Evolutionary conservation across 2,888 invertebrate genomes (phyloP).

Genomic region (Pammene aurita): DNA sequence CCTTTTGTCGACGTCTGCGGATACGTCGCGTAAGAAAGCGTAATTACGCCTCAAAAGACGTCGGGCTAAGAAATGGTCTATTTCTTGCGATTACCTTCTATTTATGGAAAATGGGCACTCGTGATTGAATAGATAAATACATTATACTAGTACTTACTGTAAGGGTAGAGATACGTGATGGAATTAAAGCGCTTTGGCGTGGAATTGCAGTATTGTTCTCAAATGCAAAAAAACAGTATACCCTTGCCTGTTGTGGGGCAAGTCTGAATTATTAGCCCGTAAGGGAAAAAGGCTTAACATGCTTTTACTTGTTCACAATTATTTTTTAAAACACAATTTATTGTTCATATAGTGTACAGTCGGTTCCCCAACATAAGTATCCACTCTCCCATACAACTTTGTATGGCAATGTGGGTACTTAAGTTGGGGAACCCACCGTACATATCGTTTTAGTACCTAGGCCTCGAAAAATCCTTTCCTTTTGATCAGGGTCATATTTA

Average conservation of each 20-base stretch:
- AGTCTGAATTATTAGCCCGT: too few relatives aligned
- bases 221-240: background rate
- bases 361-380: too few relatives aligned
- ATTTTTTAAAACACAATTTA: background rate
- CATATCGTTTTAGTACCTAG: background rate
- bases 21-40: slow-evolving; percentile 39
- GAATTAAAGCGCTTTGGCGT: slow-evolving; percentile 7
- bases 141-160: slow-evolving; percentile 23
- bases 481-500: slow-evolving; percentile 5
- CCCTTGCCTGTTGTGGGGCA: too few relatives aligned
- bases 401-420: too few relatives aligned
- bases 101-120: slow-evolving; percentile 39
- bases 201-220: background rate
- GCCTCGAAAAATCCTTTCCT: background rate
- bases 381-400: too few relatives aligned
- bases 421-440: too few relatives aligned
- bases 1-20: slow-evolving; percentile 36
- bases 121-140: slow-evolving; percentile 39
- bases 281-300: background rate
- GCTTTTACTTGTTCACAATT: background rate
- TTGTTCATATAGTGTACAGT: too few relatives aligned
- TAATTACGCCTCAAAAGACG: slow-evolving; percentile 41
- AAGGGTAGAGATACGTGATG: slow-evolving; percentile 14
- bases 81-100: slow-evolving; percentile 40
- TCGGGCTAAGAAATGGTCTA: slow-evolving; percentile 32